Percentiles rank a stretch among this genome's conserved stretches.
Conservation (phyloP, 2,113 vertebrate species). For the Sphaerodactylus townsendi region DNA sequence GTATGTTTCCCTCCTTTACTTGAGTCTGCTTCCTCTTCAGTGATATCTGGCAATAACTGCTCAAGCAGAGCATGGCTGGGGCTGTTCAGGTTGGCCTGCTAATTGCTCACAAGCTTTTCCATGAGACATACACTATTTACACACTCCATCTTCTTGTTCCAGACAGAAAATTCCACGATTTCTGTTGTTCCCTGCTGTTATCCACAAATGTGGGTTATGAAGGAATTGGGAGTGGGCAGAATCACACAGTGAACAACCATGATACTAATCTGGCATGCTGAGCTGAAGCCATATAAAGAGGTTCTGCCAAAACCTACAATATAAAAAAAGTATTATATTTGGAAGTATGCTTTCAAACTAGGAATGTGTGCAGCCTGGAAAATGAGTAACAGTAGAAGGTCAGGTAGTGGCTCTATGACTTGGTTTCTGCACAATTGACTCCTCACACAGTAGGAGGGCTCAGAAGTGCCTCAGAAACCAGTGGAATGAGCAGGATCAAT, state of each 20-base stretch:
- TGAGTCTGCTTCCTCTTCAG: no score
- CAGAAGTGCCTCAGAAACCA: no score
- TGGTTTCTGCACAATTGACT: background rate
- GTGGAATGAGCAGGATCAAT: background rate
- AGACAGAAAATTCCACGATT: background rate
- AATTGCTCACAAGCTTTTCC: constrained; percentile 4
- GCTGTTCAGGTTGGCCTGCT: constrained; percentile 2
- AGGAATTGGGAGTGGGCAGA: background rate
- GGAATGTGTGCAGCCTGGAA: background rate
- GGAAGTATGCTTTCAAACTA: background rate
- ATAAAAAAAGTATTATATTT: background rate
- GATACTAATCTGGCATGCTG: background rate
- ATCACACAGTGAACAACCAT: background rate
- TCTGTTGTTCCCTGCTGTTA: background rate
- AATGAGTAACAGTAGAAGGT: background rate
- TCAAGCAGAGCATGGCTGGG: background rate
- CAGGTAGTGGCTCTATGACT: background rate
- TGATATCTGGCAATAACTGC: background rate
- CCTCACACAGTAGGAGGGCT: background rate
- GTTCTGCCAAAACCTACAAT: background rate
- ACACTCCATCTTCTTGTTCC: background rate
- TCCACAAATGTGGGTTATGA: background rate
- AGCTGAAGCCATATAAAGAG: background rate
- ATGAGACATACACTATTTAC: background rate
- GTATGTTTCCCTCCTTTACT: no score